Evolutionary conservation across 2,113 vertebrate genomes (phyloP), one percentile per base, ranked within the genome.

Genomic region (Xiphophorus couchianus): DNA sequence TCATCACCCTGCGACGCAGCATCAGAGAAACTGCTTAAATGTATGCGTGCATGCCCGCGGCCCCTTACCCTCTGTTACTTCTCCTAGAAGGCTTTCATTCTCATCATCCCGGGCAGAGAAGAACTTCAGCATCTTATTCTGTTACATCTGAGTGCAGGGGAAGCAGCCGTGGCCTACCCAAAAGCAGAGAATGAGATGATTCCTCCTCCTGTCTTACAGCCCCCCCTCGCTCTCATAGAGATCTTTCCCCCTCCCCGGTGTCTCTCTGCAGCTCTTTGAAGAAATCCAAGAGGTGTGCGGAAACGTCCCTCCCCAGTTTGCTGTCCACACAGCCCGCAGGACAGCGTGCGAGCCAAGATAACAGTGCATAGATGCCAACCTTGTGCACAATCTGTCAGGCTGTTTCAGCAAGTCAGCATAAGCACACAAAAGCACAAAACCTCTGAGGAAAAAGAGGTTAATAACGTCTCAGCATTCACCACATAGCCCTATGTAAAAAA

Each of bases 91-190:
- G 78, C 93, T 93, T 80, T 93, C 93, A 7, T 93, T 93, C 84
- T 93, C 91, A 54, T 93, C 91, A 77, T 93, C 93, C 89, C 91
- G 90, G 73, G 89, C 51, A 15, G 90, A 87, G 90, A 93, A 93
- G 89, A 93, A 93, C 90, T 93, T 93, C 25, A 93, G 87, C 93
- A 93, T 93, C 73, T 90, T 70, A 58, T 78, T 82, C 80, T 0
- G 68, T 83, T 54, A 88, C 87, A 89, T 87, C n/a, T 25, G 80
- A 73, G 73, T 33, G 78, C 74, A n/a, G 62, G 62, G 15, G 76
- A 62, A 78, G 78, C 86, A 67, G 86, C 90, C 51, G 69, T 39
- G 74, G 64, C 62, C 82, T 30, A 74, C 65, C 87, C 87, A 51
- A 80, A 76, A 75, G 64, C 54, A 31, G 64, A 88, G 67, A 86